Percentiles rank a stretch among this genome's conserved stretches.
phyloP scores from a whole-genome alignment of 2,888 invertebrate species.

The Cylloceria caligata region DNA sequence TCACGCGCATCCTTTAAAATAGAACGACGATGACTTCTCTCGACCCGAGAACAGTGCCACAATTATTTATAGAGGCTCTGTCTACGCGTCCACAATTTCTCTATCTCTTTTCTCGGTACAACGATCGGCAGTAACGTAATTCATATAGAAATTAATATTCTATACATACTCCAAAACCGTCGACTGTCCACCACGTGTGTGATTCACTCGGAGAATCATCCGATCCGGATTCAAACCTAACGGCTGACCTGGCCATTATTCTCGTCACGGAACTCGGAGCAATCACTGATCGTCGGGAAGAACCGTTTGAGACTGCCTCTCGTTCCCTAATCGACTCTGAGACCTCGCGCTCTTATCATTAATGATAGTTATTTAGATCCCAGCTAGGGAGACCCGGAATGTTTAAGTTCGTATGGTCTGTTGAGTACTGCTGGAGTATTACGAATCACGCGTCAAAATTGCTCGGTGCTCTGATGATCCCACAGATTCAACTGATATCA shows the following conservation, averaged over 20 bases:
- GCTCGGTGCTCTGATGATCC: not conserved
- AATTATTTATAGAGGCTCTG: constrained; percentile 53
- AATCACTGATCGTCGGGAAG: not conserved
- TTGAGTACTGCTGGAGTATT: constrained; percentile 18
- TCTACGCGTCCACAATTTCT: too few relatives aligned
- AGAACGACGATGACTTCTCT: constrained; percentile 60
- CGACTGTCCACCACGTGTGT: constrained; percentile 38
- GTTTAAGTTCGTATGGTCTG: constrained; percentile 3
- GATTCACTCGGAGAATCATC: constrained; percentile 32
- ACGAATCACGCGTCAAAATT: not conserved
- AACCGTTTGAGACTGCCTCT: not conserved
- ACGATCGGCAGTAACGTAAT: constrained; percentile 21
- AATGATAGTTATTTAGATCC: not conserved
- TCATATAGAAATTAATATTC: constrained; percentile 7
- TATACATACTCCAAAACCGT: constrained; percentile 68
- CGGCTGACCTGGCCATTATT: constrained; percentile 48
- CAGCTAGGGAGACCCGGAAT: not conserved
- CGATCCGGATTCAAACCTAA: constrained; percentile 29
- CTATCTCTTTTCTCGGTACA: constrained; percentile 12
- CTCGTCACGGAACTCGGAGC: too few relatives aligned
- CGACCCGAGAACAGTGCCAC: constrained; percentile 32
- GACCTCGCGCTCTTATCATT: constrained; percentile 10
- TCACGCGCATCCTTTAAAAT: constrained; percentile 66
- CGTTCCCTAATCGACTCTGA: not conserved
- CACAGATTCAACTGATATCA: not conserved